Conservation (phyloP, 2,888 invertebrate genomes). For the Morpho helenor region DNA sequence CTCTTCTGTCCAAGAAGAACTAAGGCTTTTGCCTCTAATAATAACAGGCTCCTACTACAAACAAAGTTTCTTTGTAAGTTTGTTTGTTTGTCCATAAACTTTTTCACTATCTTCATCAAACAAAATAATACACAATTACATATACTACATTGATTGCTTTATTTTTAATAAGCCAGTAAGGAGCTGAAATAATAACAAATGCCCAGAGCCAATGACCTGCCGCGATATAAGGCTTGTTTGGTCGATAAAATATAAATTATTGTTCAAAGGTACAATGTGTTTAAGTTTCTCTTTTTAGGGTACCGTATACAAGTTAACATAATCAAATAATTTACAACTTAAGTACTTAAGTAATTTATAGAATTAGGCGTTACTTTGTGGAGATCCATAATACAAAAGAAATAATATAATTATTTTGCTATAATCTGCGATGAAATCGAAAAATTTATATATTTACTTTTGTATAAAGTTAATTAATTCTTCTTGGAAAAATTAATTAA, state of each 20-base stretch:
- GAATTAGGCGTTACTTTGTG: too few relatives aligned
- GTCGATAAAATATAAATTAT: constrained; percentile 22
- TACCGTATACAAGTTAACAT: background rate
- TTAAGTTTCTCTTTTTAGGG: constrained; percentile 12
- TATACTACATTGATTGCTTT: constrained; percentile 6
- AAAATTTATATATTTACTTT: too few relatives aligned
- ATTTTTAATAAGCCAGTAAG: background rate
- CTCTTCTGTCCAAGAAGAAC: too few relatives aligned
- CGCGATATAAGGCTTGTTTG: constrained; percentile 12
- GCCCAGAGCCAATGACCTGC: constrained; percentile 13
- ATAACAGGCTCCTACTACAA: background rate
- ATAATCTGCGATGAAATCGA: background rate
- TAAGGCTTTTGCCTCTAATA: too few relatives aligned
- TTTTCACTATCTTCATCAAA: constrained; percentile 5
- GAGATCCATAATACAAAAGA: too few relatives aligned
- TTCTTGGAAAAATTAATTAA: too few relatives aligned
- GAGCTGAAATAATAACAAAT: constrained; percentile 5
- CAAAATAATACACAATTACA: constrained; percentile 1
- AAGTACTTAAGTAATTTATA: too few relatives aligned
- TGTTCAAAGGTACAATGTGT: constrained; percentile 6
- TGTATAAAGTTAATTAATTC: too few relatives aligned
- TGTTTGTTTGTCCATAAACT: background rate
- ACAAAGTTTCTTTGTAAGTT: background rate
- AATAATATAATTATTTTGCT: background rate
- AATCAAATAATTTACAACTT: too few relatives aligned